Evolutionary conservation across 2,888 invertebrate genomes (phyloP).

Genomic region (Barypeithes pellucidus): DNA sequence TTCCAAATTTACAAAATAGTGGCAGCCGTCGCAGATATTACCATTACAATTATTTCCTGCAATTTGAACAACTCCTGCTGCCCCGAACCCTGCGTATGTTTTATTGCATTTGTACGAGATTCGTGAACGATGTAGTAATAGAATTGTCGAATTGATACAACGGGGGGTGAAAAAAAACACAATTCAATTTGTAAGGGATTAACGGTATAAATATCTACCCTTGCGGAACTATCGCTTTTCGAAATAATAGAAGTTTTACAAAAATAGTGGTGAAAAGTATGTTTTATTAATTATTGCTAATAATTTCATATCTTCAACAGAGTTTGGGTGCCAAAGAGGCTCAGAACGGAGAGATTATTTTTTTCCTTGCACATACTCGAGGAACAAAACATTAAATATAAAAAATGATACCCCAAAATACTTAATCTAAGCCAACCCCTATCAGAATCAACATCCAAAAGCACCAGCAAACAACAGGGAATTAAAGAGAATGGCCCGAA

Average conservation of each 20-base stretch:
- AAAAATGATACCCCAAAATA: too few species aligned
- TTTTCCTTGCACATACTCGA: too few species aligned
- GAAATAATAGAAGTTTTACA: too few species aligned
- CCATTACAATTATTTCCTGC: slow-evolving; percentile 51
- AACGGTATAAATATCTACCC: too few species aligned
- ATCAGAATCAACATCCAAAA: slow-evolving; percentile 25
- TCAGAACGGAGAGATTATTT: too few species aligned
- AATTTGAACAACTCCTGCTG: slow-evolving; percentile 41
- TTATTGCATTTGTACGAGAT: slow-evolving; percentile 48
- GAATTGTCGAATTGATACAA: slow-evolving; percentile 46
- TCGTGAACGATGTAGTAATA: slow-evolving; percentile 40
- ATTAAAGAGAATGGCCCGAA: slow-evolving; percentile 33
- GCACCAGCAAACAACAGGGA: slow-evolving; percentile 32
- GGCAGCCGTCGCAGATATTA: slow-evolving; percentile 42
- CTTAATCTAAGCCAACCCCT: slow-evolving; percentile 14
- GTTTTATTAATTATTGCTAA: too few species aligned
- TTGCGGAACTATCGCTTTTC: too few species aligned
- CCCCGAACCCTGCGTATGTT: slow-evolving; percentile 39
- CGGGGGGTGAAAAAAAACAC: slow-evolving; percentile 34
- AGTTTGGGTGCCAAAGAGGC: too few species aligned
- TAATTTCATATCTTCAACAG: too few species aligned
- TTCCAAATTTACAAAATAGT: slow-evolving; percentile 65
- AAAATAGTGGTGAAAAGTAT: too few species aligned
- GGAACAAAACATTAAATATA: too few species aligned
- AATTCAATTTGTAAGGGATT: slow-evolving; percentile 22